Evolutionary conservation across 2,888 invertebrate species (phyloP).

Genomic region (Stegophylla sp.): DNA sequence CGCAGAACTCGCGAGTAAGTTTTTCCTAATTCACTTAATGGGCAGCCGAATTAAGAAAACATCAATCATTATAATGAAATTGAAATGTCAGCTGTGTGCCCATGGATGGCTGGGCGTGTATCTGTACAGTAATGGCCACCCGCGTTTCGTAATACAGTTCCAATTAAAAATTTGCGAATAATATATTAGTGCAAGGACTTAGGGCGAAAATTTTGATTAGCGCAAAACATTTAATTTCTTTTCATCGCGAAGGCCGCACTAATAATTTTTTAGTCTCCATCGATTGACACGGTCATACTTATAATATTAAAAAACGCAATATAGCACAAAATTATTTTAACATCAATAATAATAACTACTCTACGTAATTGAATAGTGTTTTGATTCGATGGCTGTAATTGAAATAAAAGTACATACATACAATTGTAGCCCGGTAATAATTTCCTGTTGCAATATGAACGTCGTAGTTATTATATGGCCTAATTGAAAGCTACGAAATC

Average conservation of each 20-base stretch:
- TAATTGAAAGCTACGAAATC: background rate
- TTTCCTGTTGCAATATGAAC: background rate
- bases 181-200: conserved; percentile 15
- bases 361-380: background rate
- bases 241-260: conserved; percentile 14
- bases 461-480: background rate
- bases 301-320: background rate
- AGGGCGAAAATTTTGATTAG: background rate
- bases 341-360: conserved; percentile 3
- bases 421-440: background rate
- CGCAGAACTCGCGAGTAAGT: conserved; percentile 12
- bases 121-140: conserved; percentile 9
- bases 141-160: conserved; percentile 15
- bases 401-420: background rate
- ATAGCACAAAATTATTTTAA: background rate
- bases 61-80: conserved; percentile 44
- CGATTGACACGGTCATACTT: background rate
- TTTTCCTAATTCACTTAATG: conserved; percentile 49
- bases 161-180: conserved; percentile 39
- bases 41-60: conserved; percentile 49
- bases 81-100: conserved; percentile 40
- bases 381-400: background rate
- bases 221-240: conserved; percentile 9
- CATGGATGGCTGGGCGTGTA: conserved; percentile 23
- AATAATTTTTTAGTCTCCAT: background rate